Evolutionary conservation across 2,888 invertebrate genomes (phyloP).

Genomic region (Chorisops tibialis): DNA sequence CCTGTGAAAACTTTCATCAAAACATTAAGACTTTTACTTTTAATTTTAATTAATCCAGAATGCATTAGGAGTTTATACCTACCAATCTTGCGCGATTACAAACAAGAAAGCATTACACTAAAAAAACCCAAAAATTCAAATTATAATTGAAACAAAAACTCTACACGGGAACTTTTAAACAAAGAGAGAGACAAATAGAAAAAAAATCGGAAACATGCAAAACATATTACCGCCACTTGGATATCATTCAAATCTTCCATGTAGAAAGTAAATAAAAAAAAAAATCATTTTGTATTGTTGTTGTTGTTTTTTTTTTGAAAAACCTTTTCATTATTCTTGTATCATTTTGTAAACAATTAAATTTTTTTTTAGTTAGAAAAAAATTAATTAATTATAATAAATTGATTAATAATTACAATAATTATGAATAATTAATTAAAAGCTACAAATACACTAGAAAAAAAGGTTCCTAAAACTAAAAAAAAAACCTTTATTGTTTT

Average conservation of each 20-base stretch:
- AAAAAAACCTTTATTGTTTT: background rate
- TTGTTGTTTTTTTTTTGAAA: constrained; percentile 28
- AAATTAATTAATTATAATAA: constrained; percentile 25
- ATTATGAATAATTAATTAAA: constrained; percentile 18
- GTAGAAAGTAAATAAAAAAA: background rate
- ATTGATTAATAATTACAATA: constrained; percentile 19
- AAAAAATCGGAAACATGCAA: too few relatives aligned
- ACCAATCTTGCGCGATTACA: too few relatives aligned
- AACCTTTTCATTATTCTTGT: constrained; percentile 31
- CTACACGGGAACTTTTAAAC: too few relatives aligned
- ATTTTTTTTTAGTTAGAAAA: constrained; percentile 23
- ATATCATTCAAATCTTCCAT: background rate
- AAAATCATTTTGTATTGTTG: background rate
- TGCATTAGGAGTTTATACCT: too few relatives aligned
- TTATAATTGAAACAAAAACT: too few relatives aligned
- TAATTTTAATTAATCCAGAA: too few relatives aligned
- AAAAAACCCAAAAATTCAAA: too few relatives aligned
- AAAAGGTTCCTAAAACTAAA: constrained; percentile 17
- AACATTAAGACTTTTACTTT: too few relatives aligned
- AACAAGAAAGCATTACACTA: too few relatives aligned
- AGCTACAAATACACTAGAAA: constrained; percentile 19
- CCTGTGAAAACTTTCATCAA: too few relatives aligned
- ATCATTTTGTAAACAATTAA: constrained; percentile 27
- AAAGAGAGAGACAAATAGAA: too few relatives aligned
- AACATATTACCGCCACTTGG: too few relatives aligned